A percentile compares a stretch with the other conserved stretches of the same genome.
Conservation (phyloP, 2,888 invertebrate genomes). For the Julus scanicus region DNA sequence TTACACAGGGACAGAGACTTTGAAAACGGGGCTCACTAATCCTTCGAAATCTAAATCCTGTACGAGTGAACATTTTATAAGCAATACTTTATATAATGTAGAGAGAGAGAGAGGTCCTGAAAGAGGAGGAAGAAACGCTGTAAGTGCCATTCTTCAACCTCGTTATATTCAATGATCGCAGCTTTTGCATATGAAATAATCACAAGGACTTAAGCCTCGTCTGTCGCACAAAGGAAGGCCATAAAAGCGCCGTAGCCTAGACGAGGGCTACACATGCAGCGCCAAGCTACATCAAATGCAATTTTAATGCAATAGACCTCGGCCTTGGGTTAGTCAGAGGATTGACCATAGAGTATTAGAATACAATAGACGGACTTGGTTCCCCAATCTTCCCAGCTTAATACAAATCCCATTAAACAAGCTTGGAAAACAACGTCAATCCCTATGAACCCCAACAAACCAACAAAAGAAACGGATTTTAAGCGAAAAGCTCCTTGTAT, state of each 20-base stretch:
- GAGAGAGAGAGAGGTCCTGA: neutral
- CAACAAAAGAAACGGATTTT: conserved; percentile 42
- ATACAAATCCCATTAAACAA: conserved; percentile 36
- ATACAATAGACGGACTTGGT: conserved; percentile 12
- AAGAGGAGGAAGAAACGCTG: neutral
- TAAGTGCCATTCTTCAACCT: conserved; percentile 12
- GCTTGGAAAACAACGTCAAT: conserved; percentile 28
- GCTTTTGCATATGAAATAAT: conserved; percentile 42
- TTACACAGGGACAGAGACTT: neutral
- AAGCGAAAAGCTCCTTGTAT: conserved; percentile 37
- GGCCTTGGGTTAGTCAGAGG: neutral
- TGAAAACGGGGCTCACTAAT: conserved; percentile 13
- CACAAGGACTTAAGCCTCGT: neutral
- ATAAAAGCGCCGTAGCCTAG: neutral
- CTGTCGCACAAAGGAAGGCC: neutral
- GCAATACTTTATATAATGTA: neutral
- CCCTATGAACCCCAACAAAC: neutral
- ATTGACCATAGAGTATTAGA: neutral
- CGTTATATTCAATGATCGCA: conserved; percentile 27
- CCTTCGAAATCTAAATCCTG: neutral
- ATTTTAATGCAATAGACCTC: neutral
- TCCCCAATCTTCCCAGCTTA: conserved; percentile 30
- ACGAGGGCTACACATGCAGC: neutral
- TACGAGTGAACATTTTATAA: conserved; percentile 1
- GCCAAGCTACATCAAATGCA: neutral